phyloP scores from a whole-genome alignment of 2,797 vertebrate genomes.

The Pachyuromys duprasi region DNA sequence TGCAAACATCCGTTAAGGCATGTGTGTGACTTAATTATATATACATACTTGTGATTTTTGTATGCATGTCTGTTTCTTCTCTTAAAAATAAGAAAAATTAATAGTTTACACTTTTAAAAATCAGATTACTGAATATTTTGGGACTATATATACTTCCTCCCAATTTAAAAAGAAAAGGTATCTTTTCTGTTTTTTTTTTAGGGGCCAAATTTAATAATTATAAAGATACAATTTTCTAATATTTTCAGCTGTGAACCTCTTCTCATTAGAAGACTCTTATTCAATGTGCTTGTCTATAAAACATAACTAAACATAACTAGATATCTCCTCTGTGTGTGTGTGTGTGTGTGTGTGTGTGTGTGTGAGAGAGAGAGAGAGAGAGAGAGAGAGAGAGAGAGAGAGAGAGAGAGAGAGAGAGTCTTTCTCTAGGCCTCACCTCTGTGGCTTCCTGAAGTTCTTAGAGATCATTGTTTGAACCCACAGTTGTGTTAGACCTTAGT shows the following conservation, averaged over 20 bases:
- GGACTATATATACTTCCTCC: neutral
- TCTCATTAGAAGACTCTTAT: constrained; percentile 12
- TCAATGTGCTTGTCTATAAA: neutral
- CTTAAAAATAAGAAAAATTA: neutral
- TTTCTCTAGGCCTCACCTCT: neutral
- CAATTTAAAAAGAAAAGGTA: neutral
- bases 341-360: neutral
- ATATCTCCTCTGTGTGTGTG: neutral
- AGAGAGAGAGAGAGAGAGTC: neutral
- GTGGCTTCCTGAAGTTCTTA: neutral
- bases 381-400: no score
- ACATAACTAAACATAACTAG: neutral
- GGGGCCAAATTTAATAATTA: neutral
- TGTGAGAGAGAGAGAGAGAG: neutral
- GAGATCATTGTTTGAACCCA: neutral
- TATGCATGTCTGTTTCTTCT: neutral
- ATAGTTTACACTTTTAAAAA: neutral
- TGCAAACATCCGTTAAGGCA: neutral
- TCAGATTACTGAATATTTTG: neutral
- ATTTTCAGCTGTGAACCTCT: neutral
- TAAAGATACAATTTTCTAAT: constrained; percentile 35
- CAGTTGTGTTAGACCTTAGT: neutral
- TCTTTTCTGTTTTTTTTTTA: neutral
- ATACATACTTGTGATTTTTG: neutral
- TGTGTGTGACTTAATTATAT: neutral